These are phyloP conservation scores for Borostomias antarcticus DNA, from an alignment of 2,797 vertebrate species.

Conservation along the genomic window DNA sequence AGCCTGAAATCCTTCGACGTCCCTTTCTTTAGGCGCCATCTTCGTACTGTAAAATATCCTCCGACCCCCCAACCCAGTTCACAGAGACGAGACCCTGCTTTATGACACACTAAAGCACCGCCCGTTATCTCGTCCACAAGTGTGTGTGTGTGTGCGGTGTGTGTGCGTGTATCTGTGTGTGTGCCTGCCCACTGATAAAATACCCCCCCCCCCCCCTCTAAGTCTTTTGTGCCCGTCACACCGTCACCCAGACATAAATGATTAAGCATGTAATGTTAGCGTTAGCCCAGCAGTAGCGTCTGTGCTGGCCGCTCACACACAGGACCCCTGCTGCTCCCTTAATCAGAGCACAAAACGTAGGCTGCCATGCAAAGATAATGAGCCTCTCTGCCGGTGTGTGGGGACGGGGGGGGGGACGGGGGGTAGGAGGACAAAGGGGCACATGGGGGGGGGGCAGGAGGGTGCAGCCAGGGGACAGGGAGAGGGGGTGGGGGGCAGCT, in stretches of 20 bases:
- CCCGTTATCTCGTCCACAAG: slow-evolving; percentile 55
- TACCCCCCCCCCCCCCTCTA: slow-evolving; percentile 17
- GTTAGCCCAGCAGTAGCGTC: slow-evolving; percentile 64
- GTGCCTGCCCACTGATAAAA: slow-evolving; percentile 6
- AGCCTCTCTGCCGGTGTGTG: slow-evolving; percentile 59
- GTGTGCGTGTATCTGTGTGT: slow-evolving; percentile 13
- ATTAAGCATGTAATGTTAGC: slow-evolving; percentile 77
- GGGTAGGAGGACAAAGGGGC: slow-evolving; percentile 40
- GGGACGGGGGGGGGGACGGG: slow-evolving; percentile 12
- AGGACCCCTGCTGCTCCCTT: slow-evolving; percentile 76
- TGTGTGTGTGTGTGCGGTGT: not conserved
- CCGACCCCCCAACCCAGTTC: not conserved
- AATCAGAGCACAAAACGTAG: slow-evolving; percentile 76
- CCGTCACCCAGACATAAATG: slow-evolving; percentile 75
- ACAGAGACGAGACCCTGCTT: too few relatives aligned
- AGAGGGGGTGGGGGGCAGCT: slow-evolving; percentile 47
- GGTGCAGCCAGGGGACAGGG: slow-evolving; percentile 49
- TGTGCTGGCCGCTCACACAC: slow-evolving; percentile 57
- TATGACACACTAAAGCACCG: slow-evolving; percentile 51
- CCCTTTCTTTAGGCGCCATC: too few relatives aligned
- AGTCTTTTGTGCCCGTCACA: slow-evolving; percentile 66
- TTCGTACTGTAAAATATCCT: too few relatives aligned
- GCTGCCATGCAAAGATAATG: slow-evolving; percentile 69
- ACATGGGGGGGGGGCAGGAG: slow-evolving; percentile 34
- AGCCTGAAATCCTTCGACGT: slow-evolving; percentile 60